These are phyloP conservation scores for Scalopus aquaticus DNA, from an alignment of 2,113 vertebrate genomes.

Conservation along the genomic window DNA sequence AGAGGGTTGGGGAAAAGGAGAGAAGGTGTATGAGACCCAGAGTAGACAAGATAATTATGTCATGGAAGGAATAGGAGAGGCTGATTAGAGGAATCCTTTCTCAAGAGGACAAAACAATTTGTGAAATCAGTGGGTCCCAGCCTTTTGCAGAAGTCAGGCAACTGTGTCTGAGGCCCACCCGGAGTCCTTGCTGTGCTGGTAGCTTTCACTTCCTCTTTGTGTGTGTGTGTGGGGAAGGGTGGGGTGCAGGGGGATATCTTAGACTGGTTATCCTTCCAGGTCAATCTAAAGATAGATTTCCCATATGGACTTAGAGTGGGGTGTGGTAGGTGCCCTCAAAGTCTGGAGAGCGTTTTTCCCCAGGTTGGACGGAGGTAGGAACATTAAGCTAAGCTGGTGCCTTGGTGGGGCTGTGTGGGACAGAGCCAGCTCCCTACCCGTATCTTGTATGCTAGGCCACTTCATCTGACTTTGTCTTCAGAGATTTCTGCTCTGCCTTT, in stretches of 20 bases:
- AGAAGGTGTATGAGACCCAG: not conserved
- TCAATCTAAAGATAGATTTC: not conserved
- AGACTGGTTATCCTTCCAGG: not conserved
- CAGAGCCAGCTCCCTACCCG: not conserved
- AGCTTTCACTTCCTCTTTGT: conserved; percentile 23
- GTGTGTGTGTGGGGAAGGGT: not conserved
- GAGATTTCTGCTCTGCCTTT: conserved; percentile 49
- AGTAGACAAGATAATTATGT: not conserved
- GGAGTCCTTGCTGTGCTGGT: conserved; percentile 47
- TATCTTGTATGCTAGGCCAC: conserved; percentile 7
- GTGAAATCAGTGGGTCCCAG: conserved; percentile 40
- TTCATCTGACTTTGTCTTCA: conserved; percentile 22
- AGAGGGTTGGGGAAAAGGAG: not conserved
- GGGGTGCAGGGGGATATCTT: not conserved
- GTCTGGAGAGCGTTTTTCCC: not conserved
- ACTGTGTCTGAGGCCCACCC: conserved; percentile 24
- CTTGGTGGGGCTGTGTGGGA: not conserved
- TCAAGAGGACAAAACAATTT: conserved; percentile 63
- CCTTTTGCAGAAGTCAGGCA: conserved; percentile 56
- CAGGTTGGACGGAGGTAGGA: not conserved
- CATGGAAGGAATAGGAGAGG: conserved; percentile 20
- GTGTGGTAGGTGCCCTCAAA: not conserved
- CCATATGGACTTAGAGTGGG: not conserved
- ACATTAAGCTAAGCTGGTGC: not conserved
- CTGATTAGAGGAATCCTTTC: conserved; percentile 58